These are phyloP conservation scores for Ceratina japonica DNA, from an alignment of 1,140 invertebrate genomes.

Conservation along the genomic window DNA sequence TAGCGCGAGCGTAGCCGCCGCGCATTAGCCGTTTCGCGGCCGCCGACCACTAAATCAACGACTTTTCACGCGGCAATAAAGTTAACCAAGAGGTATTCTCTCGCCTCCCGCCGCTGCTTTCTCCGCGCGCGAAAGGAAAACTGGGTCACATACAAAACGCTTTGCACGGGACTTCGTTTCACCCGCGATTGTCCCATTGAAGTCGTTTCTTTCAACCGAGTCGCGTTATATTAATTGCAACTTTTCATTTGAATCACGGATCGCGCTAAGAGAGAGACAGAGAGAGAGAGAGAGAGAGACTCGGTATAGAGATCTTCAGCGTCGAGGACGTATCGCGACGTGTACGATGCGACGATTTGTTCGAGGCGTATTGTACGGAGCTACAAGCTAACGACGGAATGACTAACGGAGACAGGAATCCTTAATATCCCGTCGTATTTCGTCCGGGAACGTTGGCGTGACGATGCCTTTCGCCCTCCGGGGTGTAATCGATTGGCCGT, in stretches of 20 bases:
- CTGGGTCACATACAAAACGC: background rate
- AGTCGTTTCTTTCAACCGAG: too few relatives aligned
- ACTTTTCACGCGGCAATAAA: conserved; percentile 24
- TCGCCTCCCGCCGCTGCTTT: background rate
- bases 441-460: conserved; percentile 39
- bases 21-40: conserved; percentile 6
- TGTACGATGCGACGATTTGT: conserved; percentile 46
- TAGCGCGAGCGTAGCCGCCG: conserved; percentile 42
- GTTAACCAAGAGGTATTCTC: background rate
- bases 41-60: background rate
- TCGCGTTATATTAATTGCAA: background rate
- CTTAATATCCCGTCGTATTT: conserved; percentile 52
- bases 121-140: too few relatives aligned
- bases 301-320: too few relatives aligned
- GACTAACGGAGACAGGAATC: conserved; percentile 37
- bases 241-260: background rate
- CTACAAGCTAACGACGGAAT: conserved; percentile 49
- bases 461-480: conserved; percentile 43
- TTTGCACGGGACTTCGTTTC: background rate
- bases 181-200: background rate
- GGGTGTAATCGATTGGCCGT: conserved; percentile 56
- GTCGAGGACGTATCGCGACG: too few relatives aligned
- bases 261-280: too few relatives aligned
- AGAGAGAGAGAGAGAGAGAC: too few relatives aligned
- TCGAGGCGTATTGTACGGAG: conserved; percentile 26